Evolutionary conservation across 2,797 vertebrate genomes (phyloP).

Genomic region (Oreortyx pictus): DNA sequence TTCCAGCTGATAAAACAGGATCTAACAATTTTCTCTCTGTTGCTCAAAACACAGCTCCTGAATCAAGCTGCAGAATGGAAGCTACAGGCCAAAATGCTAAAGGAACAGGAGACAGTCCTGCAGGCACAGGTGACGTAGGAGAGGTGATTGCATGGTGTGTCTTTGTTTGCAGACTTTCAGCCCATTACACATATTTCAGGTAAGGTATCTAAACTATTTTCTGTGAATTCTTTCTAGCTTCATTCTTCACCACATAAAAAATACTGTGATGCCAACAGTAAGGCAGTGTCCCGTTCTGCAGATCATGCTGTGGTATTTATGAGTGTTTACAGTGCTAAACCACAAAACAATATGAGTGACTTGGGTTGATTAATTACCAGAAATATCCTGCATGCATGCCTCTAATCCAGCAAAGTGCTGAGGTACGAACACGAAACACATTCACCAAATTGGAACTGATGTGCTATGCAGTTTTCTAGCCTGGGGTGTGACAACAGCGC

Average conservation of each 20-base stretch:
- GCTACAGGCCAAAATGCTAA: slow-evolving; percentile 92
- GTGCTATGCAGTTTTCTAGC: not conserved
- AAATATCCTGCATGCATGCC: not conserved
- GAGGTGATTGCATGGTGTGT: slow-evolving; percentile 34
- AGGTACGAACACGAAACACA: not conserved
- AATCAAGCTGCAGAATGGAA: slow-evolving; percentile 98
- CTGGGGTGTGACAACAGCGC: not conserved
- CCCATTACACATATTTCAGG: not conserved
- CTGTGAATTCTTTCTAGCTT: not conserved
- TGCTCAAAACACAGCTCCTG: slow-evolving; percentile 87
- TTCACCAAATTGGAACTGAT: not conserved
- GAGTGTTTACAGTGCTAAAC: not conserved
- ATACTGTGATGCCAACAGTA: not conserved
- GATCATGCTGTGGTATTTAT: not conserved
- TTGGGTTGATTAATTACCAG: not conserved
- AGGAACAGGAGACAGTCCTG: slow-evolving; percentile 92
- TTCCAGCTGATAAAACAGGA: slow-evolving; percentile 83
- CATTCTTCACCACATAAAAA: not conserved
- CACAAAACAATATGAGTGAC: accelerated
- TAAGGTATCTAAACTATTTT: slow-evolving; percentile 39
- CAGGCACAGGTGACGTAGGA: slow-evolving; percentile 90
- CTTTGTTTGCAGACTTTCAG: slow-evolving; percentile 44
- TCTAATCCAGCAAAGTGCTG: not conserved
- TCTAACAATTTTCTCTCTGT: slow-evolving; percentile 53
- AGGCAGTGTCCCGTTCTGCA: not conserved